These are phyloP conservation scores for Bombus haemorrhoidalis DNA, from an alignment of 1,140 invertebrate species.

Conservation along the genomic window DNA sequence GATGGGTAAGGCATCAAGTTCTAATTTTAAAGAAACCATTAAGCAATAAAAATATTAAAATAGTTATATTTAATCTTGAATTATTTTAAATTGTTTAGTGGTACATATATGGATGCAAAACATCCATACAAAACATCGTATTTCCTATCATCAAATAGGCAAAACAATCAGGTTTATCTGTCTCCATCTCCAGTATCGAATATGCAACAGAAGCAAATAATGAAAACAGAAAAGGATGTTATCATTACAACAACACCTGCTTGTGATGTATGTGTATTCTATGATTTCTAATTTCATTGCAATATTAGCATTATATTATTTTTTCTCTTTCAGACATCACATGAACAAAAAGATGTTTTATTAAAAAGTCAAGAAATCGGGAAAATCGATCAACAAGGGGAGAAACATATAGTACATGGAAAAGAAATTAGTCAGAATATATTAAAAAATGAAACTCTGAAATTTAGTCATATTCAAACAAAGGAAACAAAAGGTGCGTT, in stretches of 20 bases:
- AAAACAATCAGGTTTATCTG: slow-evolving; percentile 62
- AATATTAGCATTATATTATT: neutral
- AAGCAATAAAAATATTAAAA: slow-evolving; percentile 6
- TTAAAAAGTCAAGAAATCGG: slow-evolving; percentile 48
- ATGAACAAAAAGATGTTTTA: slow-evolving; percentile 54
- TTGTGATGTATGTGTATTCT: slow-evolving; percentile 69
- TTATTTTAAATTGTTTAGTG: slow-evolving; percentile 51
- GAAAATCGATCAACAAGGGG: slow-evolving; percentile 41
- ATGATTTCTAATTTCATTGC: neutral
- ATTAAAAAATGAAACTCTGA: slow-evolving; percentile 28
- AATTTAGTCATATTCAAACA: slow-evolving; percentile 49
- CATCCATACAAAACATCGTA: slow-evolving; percentile 69
- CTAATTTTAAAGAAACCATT: neutral
- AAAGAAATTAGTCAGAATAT: slow-evolving; percentile 32
- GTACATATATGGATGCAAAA: slow-evolving; percentile 66
- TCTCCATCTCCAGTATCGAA: slow-evolving; percentile 63
- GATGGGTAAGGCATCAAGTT: slow-evolving; percentile 76
- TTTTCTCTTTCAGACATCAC: slow-evolving; percentile 46
- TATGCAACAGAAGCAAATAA: slow-evolving; percentile 45
- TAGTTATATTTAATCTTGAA: slow-evolving; percentile 16
- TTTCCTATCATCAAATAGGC: slow-evolving; percentile 72
- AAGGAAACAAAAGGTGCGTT: slow-evolving; percentile 61
- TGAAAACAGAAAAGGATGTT: slow-evolving; percentile 50
- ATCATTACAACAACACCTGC: slow-evolving; percentile 62
- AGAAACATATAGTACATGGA: slow-evolving; percentile 30